Evolutionary conservation across 2,113 vertebrate genomes (phyloP).

Genomic region (Acrocephalus arundinaceus): DNA sequence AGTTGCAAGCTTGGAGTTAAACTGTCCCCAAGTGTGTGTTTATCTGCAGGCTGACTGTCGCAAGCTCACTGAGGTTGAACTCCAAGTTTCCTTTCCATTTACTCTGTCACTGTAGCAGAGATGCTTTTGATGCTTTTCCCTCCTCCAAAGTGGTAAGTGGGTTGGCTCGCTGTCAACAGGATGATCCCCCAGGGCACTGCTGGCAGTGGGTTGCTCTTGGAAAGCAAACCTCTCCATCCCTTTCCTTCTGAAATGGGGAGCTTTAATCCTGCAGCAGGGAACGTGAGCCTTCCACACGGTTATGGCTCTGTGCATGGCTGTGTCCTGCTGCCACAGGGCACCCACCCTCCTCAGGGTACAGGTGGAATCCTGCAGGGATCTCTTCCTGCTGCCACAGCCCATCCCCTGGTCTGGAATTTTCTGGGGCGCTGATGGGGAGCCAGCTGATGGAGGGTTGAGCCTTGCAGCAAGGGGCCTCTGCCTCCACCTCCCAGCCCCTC

Average conservation of each 20-base stretch:
- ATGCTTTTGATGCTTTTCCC: not conserved
- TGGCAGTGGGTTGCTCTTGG: not conserved
- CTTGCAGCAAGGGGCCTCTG: not conserved
- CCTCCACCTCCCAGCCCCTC: not conserved
- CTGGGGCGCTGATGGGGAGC: not conserved
- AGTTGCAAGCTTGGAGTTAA: slow-evolving; percentile 7
- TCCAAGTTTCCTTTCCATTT: slow-evolving; percentile 33
- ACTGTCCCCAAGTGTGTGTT: not conserved
- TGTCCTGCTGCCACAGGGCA: not conserved
- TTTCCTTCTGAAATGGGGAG: not conserved
- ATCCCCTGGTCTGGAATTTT: fast-evolving
- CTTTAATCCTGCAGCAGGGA: not conserved
- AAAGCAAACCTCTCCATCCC: not conserved
- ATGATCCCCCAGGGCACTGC: not conserved
- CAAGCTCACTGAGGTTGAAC: slow-evolving; percentile 27
- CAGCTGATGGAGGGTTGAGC: fast-evolving
- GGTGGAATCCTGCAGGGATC: not conserved
- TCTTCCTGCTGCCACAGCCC: not conserved
- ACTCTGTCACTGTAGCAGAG: not conserved
- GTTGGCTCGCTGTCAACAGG: not conserved
- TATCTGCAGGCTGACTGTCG: not conserved
- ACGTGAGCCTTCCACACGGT: fast-evolving
- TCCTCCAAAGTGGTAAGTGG: not conserved
- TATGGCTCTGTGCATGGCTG: not conserved
- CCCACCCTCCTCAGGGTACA: not conserved